phyloP scores from a whole-genome alignment of 2,888 invertebrate genomes.

The Zaprionus obscuricornis region DNA sequence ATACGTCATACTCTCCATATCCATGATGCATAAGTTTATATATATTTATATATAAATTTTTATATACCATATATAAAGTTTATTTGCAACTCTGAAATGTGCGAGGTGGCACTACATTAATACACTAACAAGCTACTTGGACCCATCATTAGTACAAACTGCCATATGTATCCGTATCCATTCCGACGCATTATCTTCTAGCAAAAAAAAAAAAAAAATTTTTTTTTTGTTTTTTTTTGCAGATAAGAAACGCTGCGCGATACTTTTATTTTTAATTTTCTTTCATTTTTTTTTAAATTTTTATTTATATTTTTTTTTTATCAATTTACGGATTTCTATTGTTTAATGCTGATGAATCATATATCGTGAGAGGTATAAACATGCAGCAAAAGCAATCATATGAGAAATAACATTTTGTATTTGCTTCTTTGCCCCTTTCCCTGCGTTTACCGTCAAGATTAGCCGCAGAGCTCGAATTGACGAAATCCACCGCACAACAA shows the following conservation, averaged over 20 bases:
- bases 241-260: conserved; percentile 51
- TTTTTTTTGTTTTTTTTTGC: no score
- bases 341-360: conserved; percentile 43
- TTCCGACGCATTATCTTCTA: conserved; percentile 55
- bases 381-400: no score
- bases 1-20: conserved; percentile 53
- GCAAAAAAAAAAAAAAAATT: no score
- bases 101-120: conserved; percentile 39
- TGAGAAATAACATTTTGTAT: no score
- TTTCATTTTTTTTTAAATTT: no score
- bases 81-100: conserved; percentile 36
- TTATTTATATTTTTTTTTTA: conserved; percentile 48
- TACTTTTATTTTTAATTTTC: conserved; percentile 24
- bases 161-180: conserved; percentile 37
- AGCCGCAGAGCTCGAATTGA: no score
- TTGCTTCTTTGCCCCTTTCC: no score
- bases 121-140: conserved; percentile 13
- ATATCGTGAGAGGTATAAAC: conserved; percentile 12
- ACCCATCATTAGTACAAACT: conserved; percentile 1
- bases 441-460: no score
- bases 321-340: conserved; percentile 49
- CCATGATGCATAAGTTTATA: conserved; percentile 63
- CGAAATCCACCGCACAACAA: no score
- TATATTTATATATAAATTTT: no score
- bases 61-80: conserved; percentile 1